Evolutionary conservation across 92 coral and sea anemone species (phyloP).

Genomic region (Chrysogorgia sp.): DNA sequence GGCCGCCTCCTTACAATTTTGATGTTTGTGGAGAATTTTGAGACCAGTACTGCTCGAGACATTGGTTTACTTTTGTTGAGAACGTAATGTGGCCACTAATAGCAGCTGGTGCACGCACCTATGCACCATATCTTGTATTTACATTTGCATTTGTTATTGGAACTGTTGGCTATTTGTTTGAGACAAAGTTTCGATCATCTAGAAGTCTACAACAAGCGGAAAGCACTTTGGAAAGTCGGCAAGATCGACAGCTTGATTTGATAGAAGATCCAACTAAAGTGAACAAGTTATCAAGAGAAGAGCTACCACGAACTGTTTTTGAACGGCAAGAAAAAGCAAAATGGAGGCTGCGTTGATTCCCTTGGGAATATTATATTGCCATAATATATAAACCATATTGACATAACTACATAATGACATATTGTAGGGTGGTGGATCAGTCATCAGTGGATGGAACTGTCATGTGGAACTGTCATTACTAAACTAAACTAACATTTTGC

Average conservation of each 20-base stretch:
- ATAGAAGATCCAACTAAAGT: slow-evolving; percentile 78
- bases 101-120: slow-evolving; percentile 70
- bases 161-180: slow-evolving; percentile 80
- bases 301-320: slow-evolving; percentile 83
- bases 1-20: too few species aligned
- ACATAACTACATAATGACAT: neutral
- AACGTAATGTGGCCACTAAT: slow-evolving; percentile 72
- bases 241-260: slow-evolving; percentile 76
- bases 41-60: too few species aligned
- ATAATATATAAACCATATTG: neutral
- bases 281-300: slow-evolving; percentile 70
- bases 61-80: neutral
- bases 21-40: too few species aligned
- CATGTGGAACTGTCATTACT: too few species aligned
- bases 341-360: slow-evolving; percentile 60
- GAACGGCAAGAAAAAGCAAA: slow-evolving; percentile 83
- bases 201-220: slow-evolving; percentile 84
- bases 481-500: too few species aligned
- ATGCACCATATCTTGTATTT: slow-evolving; percentile 90
- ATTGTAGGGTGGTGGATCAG: too few species aligned
- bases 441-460: too few species aligned
- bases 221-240: slow-evolving; percentile 92
- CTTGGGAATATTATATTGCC: neutral
- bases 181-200: slow-evolving; percentile 74
- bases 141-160: slow-evolving; percentile 94